A percentile compares a stretch with the other conserved stretches of the same genome.
Evolutionary conservation across 2,113 vertebrate genomes (phyloP).

Genomic region (Solea solea): DNA sequence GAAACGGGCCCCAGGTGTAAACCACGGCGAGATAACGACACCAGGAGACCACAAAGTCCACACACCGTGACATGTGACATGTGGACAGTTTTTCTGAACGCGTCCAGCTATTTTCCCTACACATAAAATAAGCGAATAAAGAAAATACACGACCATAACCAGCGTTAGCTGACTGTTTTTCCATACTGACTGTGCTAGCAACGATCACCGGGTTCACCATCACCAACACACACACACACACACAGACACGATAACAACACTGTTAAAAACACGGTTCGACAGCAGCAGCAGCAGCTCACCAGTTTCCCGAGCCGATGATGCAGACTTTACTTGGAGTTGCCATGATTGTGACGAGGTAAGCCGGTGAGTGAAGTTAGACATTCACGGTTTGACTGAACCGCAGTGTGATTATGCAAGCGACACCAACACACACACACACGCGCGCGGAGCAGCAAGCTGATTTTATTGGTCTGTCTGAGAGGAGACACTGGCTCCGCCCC

Average conservation of each 20-base stretch:
- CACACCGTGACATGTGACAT: too few relatives aligned
- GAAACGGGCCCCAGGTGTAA: too few relatives aligned
- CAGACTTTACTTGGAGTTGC: constrained; percentile 87
- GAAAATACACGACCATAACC: too few relatives aligned
- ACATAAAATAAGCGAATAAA: too few relatives aligned
- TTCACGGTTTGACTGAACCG: constrained; percentile 6
- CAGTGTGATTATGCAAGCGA: constrained; percentile 52
- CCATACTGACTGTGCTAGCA: too few relatives aligned
- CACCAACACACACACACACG: not conserved
- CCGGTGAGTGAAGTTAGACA: not conserved
- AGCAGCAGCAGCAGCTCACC: constrained; percentile 70
- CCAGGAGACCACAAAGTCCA: too few relatives aligned
- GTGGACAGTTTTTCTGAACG: too few relatives aligned
- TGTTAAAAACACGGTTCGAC: too few relatives aligned
- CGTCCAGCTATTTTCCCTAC: too few relatives aligned
- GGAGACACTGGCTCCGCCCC: constrained; percentile 36
- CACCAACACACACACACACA: not conserved
- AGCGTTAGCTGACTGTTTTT: too few relatives aligned
- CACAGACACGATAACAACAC: not conserved
- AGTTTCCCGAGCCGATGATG: constrained; percentile 95
- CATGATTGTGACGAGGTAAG: constrained; percentile 61
- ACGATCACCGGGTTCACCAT: too few relatives aligned
- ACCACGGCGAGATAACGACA: too few relatives aligned
- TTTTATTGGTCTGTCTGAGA: constrained; percentile 65
- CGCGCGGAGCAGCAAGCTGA: not conserved